Evolutionary conservation across 2,113 vertebrate species (phyloP).

Genomic region (Xerus inauris): DNA sequence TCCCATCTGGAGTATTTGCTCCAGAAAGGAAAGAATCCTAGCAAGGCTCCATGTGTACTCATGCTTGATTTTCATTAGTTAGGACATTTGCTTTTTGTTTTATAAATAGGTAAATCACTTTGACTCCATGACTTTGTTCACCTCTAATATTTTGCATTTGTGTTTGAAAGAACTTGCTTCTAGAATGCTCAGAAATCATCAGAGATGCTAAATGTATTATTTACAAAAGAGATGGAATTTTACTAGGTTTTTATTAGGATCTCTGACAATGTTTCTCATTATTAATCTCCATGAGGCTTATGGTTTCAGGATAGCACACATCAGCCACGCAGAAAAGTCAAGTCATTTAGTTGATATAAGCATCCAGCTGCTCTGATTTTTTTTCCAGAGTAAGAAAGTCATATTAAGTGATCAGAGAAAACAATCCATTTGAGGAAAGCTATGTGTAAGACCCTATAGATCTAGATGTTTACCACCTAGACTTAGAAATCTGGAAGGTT

Average conservation of each 20-base stretch:
- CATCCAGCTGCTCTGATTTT: conserved; percentile 36
- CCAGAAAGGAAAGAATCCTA: background rate
- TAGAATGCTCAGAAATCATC: background rate
- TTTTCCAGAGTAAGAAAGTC: conserved; percentile 57
- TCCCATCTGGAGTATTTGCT: background rate
- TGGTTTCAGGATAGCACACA: background rate
- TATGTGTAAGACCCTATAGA: background rate
- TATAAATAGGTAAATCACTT: background rate
- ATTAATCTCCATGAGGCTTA: background rate
- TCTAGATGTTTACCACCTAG: background rate
- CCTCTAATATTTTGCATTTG: background rate
- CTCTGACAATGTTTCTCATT: background rate
- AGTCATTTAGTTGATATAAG: background rate
- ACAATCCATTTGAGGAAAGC: background rate
- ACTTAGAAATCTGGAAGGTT: background rate
- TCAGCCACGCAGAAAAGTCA: background rate
- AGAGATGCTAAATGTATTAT: background rate
- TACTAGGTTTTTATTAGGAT: background rate
- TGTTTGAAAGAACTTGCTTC: background rate
- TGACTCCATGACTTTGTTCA: background rate
- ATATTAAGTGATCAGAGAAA: conserved; percentile 64
- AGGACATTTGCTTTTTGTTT: background rate
- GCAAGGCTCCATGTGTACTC: background rate
- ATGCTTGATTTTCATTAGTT: background rate
- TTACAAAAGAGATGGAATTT: conserved; percentile 7